phyloP scores from a whole-genome alignment of 2,888 invertebrate genomes.

The Harpagoxenus sublaevis region DNA sequence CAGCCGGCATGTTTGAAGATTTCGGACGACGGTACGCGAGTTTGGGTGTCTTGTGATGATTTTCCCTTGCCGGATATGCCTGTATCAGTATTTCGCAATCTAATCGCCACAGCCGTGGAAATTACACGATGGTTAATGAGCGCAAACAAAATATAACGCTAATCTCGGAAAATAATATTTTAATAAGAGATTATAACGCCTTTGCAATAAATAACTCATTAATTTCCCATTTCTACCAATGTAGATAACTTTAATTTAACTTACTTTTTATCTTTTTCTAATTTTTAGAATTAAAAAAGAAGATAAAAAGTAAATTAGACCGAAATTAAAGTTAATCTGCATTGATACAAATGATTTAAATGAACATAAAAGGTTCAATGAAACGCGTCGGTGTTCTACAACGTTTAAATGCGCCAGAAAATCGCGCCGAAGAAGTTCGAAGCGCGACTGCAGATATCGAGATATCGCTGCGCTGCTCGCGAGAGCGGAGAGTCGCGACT shows the following conservation, averaged over 20 bases:
- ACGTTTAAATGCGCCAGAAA: background rate
- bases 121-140: background rate
- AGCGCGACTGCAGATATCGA: background rate
- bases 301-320: no score
- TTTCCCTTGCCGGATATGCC: conserved; percentile 1
- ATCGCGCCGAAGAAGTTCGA: background rate
- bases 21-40: background rate
- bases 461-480: no score
- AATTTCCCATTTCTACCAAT: no score
- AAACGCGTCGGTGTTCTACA: background rate
- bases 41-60: background rate
- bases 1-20: background rate
- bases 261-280: no score
- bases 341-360: no score
- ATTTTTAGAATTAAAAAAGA: no score
- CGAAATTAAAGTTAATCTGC: no score
- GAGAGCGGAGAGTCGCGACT: no score
- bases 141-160: background rate
- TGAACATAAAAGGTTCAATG: background rate
- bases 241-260: no score
- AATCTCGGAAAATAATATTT: background rate
- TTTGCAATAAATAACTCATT: background rate
- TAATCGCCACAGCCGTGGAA: background rate
- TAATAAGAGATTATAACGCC: background rate
- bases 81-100: background rate